phyloP scores from a whole-genome alignment of 2,113 vertebrate genomes.

The Embiotoca jacksoni region DNA sequence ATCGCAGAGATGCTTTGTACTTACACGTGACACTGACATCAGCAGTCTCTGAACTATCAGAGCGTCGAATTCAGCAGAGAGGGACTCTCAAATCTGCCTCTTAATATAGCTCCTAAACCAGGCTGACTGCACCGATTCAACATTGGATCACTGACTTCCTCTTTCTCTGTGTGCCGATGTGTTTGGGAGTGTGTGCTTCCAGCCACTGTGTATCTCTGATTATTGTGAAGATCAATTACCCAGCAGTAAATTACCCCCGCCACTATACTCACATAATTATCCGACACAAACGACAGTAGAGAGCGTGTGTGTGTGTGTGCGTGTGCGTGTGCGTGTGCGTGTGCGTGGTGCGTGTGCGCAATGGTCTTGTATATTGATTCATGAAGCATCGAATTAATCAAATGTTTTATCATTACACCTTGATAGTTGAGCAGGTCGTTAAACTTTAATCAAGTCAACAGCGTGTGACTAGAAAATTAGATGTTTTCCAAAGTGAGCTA shows the following conservation, averaged over 20 bases:
- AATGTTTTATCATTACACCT: conserved; percentile 39
- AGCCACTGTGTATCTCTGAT: conserved; percentile 19
- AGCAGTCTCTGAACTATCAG: conserved; percentile 51
- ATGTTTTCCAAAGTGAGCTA: conserved; percentile 16
- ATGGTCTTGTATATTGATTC: conserved; percentile 4
- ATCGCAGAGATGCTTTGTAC: conserved; percentile 12
- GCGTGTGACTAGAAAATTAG: conserved; percentile 10
- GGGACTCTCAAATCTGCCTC: conserved; percentile 57
- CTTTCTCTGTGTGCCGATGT: conserved; percentile 5
- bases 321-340: not conserved
- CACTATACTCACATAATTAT: conserved; percentile 44
- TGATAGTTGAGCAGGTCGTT: conserved; percentile 14
- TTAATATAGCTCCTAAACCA: conserved; percentile 72
- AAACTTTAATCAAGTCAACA: conserved; percentile 43
- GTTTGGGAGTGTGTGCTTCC: conserved; percentile 8
- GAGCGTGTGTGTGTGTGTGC: not conserved
- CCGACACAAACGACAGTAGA: conserved; percentile 12
- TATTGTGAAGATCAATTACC: conserved; percentile 58
- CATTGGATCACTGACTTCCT: conserved; percentile 16
- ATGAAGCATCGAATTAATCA: conserved; percentile 45
- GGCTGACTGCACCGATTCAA: conserved; percentile 57
- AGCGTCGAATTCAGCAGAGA: conserved; percentile 58
- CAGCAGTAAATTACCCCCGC: conserved; percentile 54
- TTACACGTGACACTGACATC: conserved; percentile 50
- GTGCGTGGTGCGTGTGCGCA: not conserved